Conservation (phyloP, 2,113 vertebrate species). For the Montifringilla adamsi region DNA sequence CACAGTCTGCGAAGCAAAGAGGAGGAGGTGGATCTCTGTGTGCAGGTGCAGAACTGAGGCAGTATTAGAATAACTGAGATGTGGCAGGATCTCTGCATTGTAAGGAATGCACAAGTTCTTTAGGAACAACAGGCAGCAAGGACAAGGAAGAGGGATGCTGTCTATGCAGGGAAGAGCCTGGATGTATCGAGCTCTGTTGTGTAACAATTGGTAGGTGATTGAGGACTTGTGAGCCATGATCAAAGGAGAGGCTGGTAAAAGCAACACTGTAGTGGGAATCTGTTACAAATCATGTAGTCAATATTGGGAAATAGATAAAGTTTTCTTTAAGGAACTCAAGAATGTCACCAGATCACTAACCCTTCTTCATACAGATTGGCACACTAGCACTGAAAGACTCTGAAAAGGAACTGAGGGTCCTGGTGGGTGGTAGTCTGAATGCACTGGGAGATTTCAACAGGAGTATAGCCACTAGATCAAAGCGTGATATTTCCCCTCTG, state of each 20-base stretch:
- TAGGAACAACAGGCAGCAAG: neutral
- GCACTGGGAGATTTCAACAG: neutral
- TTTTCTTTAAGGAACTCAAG: neutral
- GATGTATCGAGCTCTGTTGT: neutral
- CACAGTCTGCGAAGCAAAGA: neutral
- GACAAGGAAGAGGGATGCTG: neutral
- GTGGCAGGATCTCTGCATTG: neutral
- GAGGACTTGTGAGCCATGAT: neutral
- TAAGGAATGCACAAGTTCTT: neutral
- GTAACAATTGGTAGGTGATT: neutral
- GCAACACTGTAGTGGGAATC: neutral
- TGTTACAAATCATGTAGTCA: neutral
- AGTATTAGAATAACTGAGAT: neutral
- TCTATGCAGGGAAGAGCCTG: neutral
- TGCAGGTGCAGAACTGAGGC: neutral
- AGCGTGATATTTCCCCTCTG: neutral
- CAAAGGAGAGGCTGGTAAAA: neutral
- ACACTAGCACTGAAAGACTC: neutral
- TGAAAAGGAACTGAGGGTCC: neutral
- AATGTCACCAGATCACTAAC: neutral
- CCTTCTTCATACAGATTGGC: neutral
- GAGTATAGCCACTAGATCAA: neutral
- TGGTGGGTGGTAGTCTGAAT: neutral
- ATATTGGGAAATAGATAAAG: neutral
- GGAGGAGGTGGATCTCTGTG: neutral